phyloP scores from a whole-genome alignment of 2,888 invertebrate species.

The Ferrisia virgata region DNA sequence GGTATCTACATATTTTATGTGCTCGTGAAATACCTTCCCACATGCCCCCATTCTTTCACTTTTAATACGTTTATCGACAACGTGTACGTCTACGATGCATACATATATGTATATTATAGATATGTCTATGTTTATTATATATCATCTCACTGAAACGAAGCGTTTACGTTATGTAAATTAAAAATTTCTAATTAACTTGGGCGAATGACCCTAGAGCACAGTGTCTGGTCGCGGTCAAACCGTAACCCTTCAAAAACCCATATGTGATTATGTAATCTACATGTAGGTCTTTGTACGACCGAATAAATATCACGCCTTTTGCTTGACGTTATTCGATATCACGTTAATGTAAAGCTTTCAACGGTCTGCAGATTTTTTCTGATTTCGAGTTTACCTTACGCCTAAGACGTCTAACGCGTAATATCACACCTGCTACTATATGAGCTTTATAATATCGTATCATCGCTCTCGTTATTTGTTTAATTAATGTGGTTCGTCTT shows the following conservation, averaged over 20 bases:
- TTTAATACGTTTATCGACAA: too few relatives aligned
- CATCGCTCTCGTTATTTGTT: too few relatives aligned
- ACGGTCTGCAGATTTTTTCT: not conserved
- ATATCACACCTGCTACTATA: too few relatives aligned
- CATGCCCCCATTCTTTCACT: too few relatives aligned
- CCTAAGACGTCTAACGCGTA: too few relatives aligned
- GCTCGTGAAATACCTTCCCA: too few relatives aligned
- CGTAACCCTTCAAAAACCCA: not conserved
- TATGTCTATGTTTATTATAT: too few relatives aligned
- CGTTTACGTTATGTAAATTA: not conserved
- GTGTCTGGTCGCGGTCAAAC: not conserved
- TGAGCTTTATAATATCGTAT: too few relatives aligned
- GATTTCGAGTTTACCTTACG: not conserved
- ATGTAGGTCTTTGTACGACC: not conserved
- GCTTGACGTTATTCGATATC: not conserved
- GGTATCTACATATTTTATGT: too few relatives aligned
- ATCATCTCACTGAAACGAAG: not conserved
- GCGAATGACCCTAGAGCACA: not conserved
- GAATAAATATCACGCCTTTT: not conserved
- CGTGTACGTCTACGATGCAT: too few relatives aligned
- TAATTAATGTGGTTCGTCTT: too few relatives aligned
- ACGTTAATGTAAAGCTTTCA: not conserved
- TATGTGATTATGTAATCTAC: not conserved
- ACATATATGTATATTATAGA: too few relatives aligned
- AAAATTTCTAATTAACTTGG: constrained; percentile 10